phyloP scores from a whole-genome alignment of 2,888 invertebrate genomes.

The Epistrophella euchroma region DNA sequence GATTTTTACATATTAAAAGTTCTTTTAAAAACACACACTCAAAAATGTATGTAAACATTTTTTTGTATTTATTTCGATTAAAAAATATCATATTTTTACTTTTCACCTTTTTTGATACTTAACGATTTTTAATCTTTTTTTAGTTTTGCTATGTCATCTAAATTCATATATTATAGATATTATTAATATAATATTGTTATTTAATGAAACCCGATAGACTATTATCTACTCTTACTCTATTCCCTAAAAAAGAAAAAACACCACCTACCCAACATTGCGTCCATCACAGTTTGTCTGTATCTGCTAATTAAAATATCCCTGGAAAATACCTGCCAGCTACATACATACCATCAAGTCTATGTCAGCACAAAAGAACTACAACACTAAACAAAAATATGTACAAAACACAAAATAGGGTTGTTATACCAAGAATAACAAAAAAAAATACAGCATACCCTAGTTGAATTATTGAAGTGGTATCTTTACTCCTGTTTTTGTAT shows the following conservation, averaged over 20 bases:
- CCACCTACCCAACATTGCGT: neutral
- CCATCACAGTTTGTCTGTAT: conserved; percentile 15
- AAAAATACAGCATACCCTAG: neutral
- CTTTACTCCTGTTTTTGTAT: neutral
- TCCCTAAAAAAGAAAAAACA: neutral
- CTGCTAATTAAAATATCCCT: conserved; percentile 55
- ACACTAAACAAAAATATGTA: neutral
- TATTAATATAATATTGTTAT: neutral
- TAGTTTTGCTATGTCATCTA: too few species aligned
- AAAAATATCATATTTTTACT: too few species aligned
- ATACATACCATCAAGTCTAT: conserved; percentile 6
- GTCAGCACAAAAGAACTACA: conserved; percentile 8
- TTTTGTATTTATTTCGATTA: too few species aligned
- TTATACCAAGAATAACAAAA: conserved; percentile 4
- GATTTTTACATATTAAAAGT: too few species aligned
- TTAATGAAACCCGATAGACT: neutral
- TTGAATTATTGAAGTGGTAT: conserved; percentile 5
- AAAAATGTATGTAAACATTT: too few species aligned
- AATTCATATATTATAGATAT: too few species aligned
- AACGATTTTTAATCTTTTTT: too few species aligned
- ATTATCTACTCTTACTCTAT: neutral
- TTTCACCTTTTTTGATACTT: too few species aligned
- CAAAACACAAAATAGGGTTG: conserved; percentile 2
- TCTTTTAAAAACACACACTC: too few species aligned
- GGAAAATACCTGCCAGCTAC: conserved; percentile 16